These are phyloP conservation scores for Mimas tiliae DNA, from an alignment of 2,888 invertebrate species.

Conservation along the genomic window DNA sequence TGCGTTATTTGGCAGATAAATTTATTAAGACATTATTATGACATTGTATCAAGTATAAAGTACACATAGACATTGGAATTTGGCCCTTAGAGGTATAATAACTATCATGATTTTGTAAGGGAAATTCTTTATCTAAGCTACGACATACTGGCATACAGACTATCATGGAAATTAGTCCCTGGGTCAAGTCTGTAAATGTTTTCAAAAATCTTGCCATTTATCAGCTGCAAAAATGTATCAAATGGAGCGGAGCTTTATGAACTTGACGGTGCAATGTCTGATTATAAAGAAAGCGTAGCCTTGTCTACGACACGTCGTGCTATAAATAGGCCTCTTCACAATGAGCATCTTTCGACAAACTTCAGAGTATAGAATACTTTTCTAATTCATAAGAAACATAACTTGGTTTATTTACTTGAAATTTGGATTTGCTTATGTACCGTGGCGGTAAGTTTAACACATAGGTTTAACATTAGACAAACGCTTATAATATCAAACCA, in stretches of 20 bases:
- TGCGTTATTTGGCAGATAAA: too few relatives aligned
- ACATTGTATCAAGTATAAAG: too few relatives aligned
- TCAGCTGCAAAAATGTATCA: not conserved
- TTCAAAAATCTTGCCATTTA: not conserved
- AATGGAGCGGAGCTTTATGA: not conserved
- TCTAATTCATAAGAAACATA: not conserved
- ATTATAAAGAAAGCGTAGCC: conserved; percentile 17
- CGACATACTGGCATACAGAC: too few relatives aligned
- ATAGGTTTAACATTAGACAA: not conserved
- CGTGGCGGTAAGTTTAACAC: conserved; percentile 1
- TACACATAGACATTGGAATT: too few relatives aligned
- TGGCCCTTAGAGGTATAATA: too few relatives aligned
- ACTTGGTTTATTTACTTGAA: not conserved
- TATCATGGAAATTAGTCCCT: too few relatives aligned
- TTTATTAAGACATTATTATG: too few relatives aligned
- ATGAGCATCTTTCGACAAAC: not conserved
- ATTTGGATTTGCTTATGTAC: not conserved
- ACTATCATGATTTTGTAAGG: too few relatives aligned
- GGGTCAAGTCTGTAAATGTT: not conserved
- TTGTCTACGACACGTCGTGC: not conserved
- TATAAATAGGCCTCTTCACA: conserved; percentile 11
- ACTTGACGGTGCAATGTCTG: not conserved
- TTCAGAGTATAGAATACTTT: not conserved
- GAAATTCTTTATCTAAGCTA: too few relatives aligned
- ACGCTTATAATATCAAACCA: not conserved